Conservation (phyloP, 2,888 invertebrate species). For the Cryptus armator region DNA sequence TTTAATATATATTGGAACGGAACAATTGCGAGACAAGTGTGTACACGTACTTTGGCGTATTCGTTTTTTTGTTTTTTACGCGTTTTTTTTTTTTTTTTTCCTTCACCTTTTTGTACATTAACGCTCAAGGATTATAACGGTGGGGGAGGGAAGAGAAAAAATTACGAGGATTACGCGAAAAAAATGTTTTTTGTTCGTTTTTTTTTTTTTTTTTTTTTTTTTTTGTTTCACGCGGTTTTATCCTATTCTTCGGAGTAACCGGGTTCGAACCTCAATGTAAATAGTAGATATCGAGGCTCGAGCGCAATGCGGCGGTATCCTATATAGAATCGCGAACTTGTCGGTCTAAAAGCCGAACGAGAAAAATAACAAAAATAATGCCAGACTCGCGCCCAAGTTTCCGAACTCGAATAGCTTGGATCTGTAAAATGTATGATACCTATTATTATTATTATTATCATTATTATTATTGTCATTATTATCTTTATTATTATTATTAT, state of each 20-base stretch:
- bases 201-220: conserved; percentile 26
- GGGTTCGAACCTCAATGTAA: conserved; percentile 59
- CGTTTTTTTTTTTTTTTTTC: conserved; percentile 33
- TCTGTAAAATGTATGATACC: conserved; percentile 83
- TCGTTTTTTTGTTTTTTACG: conserved; percentile 38
- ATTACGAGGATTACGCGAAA: conserved; percentile 8
- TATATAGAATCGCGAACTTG: conserved; percentile 54
- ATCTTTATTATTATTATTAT: conserved; percentile 75
- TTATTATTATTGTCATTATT: conserved; percentile 72
- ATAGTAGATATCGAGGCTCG: conserved; percentile 66
- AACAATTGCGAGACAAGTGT: conserved; percentile 56
- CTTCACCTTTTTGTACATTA: conserved; percentile 63
- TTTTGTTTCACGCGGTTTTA: conserved; percentile 15
- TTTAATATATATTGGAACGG: conserved; percentile 65
- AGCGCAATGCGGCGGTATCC: conserved; percentile 57
- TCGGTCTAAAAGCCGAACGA: conserved; percentile 44
- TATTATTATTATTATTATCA: conserved; percentile 73
- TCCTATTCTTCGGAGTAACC: conserved; percentile 16
- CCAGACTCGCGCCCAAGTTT: conserved; percentile 73
- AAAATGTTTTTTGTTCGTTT: conserved; percentile 16
- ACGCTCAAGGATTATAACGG: conserved; percentile 50
- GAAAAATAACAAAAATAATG: conserved; percentile 16
- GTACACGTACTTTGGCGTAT: conserved; percentile 20
- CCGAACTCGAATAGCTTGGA: conserved; percentile 77
- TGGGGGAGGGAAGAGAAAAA: conserved; percentile 13